Base-by-base conservation (phyloP, 2,797 vertebrate genomes). In the Arnoldichthys spilopterus region DNA sequence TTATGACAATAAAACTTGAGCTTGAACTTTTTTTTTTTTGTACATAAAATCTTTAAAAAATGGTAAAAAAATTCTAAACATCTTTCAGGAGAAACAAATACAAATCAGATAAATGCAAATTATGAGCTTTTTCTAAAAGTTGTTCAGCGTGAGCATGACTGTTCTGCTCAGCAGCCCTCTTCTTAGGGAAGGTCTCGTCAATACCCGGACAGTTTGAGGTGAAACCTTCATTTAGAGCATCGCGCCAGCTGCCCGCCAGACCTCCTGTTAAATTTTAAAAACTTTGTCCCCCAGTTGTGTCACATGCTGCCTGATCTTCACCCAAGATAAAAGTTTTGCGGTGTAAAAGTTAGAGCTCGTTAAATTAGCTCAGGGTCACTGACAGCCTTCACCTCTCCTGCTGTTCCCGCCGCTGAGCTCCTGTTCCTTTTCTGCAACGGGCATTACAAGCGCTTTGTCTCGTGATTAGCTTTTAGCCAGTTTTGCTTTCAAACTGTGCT, bases 191-290 rank as follows among this genome's bases (percentile, higher is more conserved):
- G n/a, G n/a, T n/a, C 51, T 20, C n/a, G 20, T 2, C n/a, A 9
- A 28, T 28, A 26, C 28, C 59, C 5, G 43, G 43, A 26, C 13
- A 47, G n/a, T 13, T 37, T 20, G 24, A 24, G 43, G 13, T 56
- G 12, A 54, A 28, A 8, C 3, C 22, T 26, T 12, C 3, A 51
- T 24, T 75, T 56, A 26, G 66, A 81, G 71, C 88, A 82, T 78
- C 84, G 84, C 72, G 83, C 87, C 92, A 92, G 90, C 90, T 90
- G 89, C 40, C 84, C 77, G 83, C 84, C 87, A 86, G 85, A 90
- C 90, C 90, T 90, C 77, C 85, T 84, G 83, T 89, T 86, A 86
- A 89, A 89, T 89, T 90, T 91, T 89, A 90, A 89, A 87, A 82
- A 92, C 85, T 85, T 83, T 56, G 80, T 56, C 82, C 76, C 47